phyloP scores from a whole-genome alignment of 1,140 invertebrate genomes.

The Drosophila asahinai region DNA sequence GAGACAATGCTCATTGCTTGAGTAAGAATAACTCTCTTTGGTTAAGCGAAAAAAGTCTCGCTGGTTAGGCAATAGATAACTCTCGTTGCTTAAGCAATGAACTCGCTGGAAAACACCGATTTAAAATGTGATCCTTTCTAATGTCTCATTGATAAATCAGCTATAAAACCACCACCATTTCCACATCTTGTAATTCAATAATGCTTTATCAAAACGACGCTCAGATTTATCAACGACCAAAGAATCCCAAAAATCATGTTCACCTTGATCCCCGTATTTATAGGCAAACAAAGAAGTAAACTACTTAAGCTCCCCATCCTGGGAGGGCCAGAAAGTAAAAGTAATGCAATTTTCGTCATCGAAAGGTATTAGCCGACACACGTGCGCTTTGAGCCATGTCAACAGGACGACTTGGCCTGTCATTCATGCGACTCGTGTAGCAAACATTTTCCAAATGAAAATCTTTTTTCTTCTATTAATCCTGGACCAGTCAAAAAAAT shows the following conservation, averaged over 20 bases:
- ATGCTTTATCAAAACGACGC: slow-evolving; percentile 1
- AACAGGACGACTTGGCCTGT: slow-evolving; percentile 40
- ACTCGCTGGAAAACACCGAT: background rate
- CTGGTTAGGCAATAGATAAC: too few species aligned
- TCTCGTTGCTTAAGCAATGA: too few species aligned
- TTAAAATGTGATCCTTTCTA: background rate
- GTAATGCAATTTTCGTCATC: slow-evolving; percentile 74
- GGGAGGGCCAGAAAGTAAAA: slow-evolving; percentile 60
- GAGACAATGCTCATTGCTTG: too few species aligned
- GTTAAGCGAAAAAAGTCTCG: too few species aligned
- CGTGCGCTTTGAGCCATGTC: slow-evolving; percentile 55
- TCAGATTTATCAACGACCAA: background rate
- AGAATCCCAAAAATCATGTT: slow-evolving; percentile 41
- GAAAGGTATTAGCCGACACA: slow-evolving; percentile 74
- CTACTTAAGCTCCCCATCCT: slow-evolving; percentile 49
- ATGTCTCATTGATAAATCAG: background rate
- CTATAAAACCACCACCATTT: background rate
- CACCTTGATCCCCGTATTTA: slow-evolving; percentile 54
- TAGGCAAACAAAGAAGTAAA: slow-evolving; percentile 67
- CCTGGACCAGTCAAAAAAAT: slow-evolving; percentile 43
- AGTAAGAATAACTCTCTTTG: too few species aligned
- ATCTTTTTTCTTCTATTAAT: slow-evolving; percentile 75
- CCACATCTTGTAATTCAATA: slow-evolving; percentile 8
- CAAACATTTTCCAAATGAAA: slow-evolving; percentile 79
- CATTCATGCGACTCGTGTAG: slow-evolving; percentile 78